Conservation (phyloP, 2,113 vertebrate genomes). For the Camelus dromedarius region DNA sequence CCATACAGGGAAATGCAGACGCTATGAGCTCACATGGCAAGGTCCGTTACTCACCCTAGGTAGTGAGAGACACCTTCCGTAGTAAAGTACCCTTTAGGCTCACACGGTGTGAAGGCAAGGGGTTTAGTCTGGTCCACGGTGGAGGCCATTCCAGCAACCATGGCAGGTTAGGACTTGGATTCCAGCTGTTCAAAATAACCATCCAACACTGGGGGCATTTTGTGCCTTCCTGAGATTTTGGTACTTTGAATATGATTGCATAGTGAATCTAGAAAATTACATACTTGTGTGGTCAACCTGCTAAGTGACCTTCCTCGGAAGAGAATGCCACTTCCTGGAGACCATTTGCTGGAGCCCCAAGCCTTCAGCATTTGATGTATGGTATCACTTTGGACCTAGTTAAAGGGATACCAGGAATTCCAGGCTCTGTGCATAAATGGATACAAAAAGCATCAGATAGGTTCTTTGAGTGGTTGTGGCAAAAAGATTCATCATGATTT, state of each 20-base stretch:
- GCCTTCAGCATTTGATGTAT: slow-evolving; percentile 53
- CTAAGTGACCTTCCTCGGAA: background rate
- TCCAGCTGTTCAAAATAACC: background rate
- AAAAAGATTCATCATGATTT: slow-evolving; percentile 85
- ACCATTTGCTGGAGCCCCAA: slow-evolving; percentile 33
- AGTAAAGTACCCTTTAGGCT: background rate
- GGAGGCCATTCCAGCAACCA: background rate
- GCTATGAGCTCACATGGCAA: background rate
- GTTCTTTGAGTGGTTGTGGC: slow-evolving; percentile 83
- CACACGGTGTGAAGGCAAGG: background rate
- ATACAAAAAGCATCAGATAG: slow-evolving; percentile 79
- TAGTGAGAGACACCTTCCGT: background rate
- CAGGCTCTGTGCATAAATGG: slow-evolving; percentile 69
- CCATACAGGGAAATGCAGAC: background rate
- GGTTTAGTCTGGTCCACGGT: background rate
- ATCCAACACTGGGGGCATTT: background rate
- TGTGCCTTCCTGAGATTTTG: background rate
- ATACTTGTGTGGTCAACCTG: background rate
- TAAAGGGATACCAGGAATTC: slow-evolving; percentile 78
- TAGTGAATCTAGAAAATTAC: background rate
- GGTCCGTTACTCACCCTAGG: background rate
- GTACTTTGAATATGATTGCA: background rate
- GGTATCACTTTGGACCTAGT: slow-evolving; percentile 37
- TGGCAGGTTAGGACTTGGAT: background rate
- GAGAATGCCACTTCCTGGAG: slow-evolving; percentile 62